These are phyloP conservation scores for Drosophila miranda DNA, from an alignment of 1,140 invertebrate genomes.

Conservation along the genomic window DNA sequence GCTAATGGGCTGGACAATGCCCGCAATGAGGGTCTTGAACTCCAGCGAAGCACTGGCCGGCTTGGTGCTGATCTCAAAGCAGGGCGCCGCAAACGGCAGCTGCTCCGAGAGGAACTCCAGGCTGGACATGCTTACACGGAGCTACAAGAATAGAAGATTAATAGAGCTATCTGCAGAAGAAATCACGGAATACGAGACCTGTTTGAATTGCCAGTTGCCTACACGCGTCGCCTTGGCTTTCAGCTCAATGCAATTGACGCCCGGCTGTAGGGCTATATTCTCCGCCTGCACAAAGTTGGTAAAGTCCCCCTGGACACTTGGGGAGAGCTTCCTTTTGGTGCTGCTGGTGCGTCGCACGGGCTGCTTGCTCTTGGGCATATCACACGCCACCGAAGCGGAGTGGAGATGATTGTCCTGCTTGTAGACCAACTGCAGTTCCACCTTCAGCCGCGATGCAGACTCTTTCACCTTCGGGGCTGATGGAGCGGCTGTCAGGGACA, in stretches of 20 bases:
- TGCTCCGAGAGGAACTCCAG: slow-evolving; percentile 86
- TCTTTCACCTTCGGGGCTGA: slow-evolving; percentile 40
- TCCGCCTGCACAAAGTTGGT: slow-evolving; percentile 84
- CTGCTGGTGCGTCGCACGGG: slow-evolving; percentile 77
- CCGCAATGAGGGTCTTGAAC: slow-evolving; percentile 86
- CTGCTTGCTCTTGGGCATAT: slow-evolving; percentile 83
- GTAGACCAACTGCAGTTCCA: slow-evolving; percentile 87
- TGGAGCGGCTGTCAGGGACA: slow-evolving; percentile 6
- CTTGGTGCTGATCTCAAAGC: slow-evolving; percentile 83
- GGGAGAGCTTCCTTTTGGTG: slow-evolving; percentile 83
- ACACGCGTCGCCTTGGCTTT: slow-evolving; percentile 84
- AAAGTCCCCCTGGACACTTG: slow-evolving; percentile 86
- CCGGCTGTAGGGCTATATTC: slow-evolving; percentile 85
- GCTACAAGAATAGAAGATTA: slow-evolving; percentile 18
- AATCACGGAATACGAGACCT: slow-evolving; percentile 26
- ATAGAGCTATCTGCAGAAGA: background rate
- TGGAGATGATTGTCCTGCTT: slow-evolving; percentile 90
- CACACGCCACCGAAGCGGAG: slow-evolving; percentile 86
- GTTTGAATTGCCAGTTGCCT: slow-evolving; percentile 79
- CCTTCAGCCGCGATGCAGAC: slow-evolving; percentile 46
- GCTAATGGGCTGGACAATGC: slow-evolving; percentile 87
- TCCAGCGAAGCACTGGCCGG: slow-evolving; percentile 82
- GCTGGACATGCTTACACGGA: slow-evolving; percentile 81
- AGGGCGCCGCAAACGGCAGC: slow-evolving; percentile 62
- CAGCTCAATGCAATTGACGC: slow-evolving; percentile 88